A percentile compares a stretch with the other conserved stretches of the same genome.
phyloP scores from a whole-genome alignment of 2,113 vertebrate species.

The Taxidea taxus region DNA sequence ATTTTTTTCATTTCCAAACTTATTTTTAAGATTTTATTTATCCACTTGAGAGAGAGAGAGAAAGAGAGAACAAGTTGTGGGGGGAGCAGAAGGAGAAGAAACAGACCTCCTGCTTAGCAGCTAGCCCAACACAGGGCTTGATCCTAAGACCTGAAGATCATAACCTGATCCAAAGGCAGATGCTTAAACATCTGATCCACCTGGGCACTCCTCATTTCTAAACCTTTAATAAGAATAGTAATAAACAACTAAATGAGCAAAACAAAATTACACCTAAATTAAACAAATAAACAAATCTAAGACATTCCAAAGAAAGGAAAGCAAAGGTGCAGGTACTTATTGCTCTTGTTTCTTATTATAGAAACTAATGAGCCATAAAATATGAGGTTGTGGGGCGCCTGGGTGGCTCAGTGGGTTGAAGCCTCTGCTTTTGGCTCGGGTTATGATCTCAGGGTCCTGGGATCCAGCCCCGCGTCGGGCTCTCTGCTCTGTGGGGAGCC shows the following conservation, averaged over 20 bases:
- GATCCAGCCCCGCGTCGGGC: too few relatives aligned
- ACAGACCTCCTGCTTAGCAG: background rate
- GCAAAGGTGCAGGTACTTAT: background rate
- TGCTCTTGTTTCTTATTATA: background rate
- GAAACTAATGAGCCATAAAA: background rate
- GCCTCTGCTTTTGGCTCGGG: too few relatives aligned
- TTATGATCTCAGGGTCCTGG: too few relatives aligned
- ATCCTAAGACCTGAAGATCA: background rate
- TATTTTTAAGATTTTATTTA: background rate
- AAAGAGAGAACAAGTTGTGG: background rate
- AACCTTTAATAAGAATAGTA: background rate
- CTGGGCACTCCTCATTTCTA: background rate
- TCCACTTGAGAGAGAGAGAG: background rate
- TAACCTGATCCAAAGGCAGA: background rate
- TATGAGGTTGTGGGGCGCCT: background rate
- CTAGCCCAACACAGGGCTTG: background rate
- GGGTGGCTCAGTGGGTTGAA: too few relatives aligned
- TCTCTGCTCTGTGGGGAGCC: too few relatives aligned
- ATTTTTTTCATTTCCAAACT: background rate
- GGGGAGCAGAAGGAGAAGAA: background rate
- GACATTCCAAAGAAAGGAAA: background rate
- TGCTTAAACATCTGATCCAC: background rate
- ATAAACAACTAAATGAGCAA: background rate
- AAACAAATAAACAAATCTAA: background rate
- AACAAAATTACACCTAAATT: background rate